These are phyloP conservation scores for Chamaea fasciata DNA, from an alignment of 2,113 vertebrate species.

Conservation along the genomic window DNA sequence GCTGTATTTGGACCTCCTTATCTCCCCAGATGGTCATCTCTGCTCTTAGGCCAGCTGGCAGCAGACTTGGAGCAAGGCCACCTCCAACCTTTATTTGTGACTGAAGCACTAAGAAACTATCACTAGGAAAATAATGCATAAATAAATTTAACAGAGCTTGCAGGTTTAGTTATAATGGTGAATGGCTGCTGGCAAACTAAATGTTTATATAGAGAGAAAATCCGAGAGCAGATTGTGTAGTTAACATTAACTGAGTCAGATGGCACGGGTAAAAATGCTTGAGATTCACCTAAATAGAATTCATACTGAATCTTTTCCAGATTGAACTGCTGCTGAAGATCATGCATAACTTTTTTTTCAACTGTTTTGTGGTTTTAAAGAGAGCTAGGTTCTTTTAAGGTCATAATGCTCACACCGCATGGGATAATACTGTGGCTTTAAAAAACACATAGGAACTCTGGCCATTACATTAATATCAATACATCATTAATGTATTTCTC, in stretches of 20 bases:
- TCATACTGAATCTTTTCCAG: background rate
- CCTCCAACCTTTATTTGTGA: background rate
- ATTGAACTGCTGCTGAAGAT: background rate
- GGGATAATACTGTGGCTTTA: background rate
- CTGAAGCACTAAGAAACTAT: background rate
- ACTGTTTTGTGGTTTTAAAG: background rate
- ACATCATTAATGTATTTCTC: background rate
- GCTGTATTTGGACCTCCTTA: background rate
- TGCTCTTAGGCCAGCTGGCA: background rate
- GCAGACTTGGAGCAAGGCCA: background rate
- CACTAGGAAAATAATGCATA: background rate
- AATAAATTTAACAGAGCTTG: background rate
- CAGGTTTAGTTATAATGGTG: background rate
- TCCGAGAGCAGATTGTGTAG: background rate
- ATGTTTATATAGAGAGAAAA: background rate
- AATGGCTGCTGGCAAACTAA: background rate
- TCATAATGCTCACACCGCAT: background rate
- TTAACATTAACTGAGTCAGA: background rate
- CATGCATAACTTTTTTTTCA: fast-evolving
- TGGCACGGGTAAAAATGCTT: background rate
- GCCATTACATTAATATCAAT: background rate
- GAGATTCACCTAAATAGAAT: background rate
- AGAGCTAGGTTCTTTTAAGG: background rate
- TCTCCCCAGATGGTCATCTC: background rate
- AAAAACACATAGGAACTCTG: background rate